phyloP scores from a whole-genome alignment of 2,888 invertebrate genomes.

The Labia minor region DNA sequence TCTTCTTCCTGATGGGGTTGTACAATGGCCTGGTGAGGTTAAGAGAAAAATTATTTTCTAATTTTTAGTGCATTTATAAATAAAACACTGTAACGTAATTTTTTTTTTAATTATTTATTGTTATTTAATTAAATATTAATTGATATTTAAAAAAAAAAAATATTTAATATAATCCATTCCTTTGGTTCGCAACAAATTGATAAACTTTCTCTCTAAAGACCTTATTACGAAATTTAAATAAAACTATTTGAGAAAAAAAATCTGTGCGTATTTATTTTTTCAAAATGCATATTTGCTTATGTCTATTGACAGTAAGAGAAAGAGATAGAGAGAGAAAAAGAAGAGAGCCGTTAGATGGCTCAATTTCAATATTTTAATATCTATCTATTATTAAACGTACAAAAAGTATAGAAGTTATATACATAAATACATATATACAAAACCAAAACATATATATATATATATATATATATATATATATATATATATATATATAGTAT shows the following conservation, averaged over 20 bases:
- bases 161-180: too few relatives aligned
- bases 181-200: background rate
- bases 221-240: background rate
- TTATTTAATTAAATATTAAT: too few relatives aligned
- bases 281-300: conserved; percentile 4
- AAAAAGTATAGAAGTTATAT: background rate
- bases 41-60: too few relatives aligned
- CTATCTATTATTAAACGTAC: background rate
- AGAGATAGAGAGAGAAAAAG: too few relatives aligned
- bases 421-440: background rate
- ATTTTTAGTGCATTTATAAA: too few relatives aligned
- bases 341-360: background rate
- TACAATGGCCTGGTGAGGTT: too few relatives aligned
- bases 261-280: conserved; percentile 1
- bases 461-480: conserved; percentile 14
- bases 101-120: too few relatives aligned
- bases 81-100: too few relatives aligned
- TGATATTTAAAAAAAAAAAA: too few relatives aligned
- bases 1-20: too few relatives aligned
- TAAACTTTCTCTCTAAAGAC: conserved; percentile 4
- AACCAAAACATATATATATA: background rate
- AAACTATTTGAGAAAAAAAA: background rate
- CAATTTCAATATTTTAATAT: background rate
- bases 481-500: conserved; percentile 16
- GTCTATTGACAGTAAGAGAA: background rate